Evolutionary conservation across 1,140 invertebrate genomes (phyloP), one percentile per base, ranked within the genome.

Genomic region (Zaprionus inermis): DNA sequence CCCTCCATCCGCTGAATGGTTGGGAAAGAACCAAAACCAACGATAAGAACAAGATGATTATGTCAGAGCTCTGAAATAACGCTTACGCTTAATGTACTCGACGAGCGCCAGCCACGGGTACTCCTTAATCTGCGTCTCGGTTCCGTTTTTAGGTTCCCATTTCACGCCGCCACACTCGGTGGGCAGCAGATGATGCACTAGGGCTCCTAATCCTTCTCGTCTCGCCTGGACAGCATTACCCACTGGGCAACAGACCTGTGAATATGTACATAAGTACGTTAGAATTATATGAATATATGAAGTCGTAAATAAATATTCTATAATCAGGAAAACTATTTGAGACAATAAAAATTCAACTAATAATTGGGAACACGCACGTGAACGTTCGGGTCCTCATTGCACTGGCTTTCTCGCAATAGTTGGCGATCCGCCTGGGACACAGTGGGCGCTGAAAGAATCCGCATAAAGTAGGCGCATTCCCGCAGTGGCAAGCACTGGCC

Each of bases 31-130:
- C 38, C 38, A 16, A 32, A 44, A 58, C 20, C 22, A 38, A 34
- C 0, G 38, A 70, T 63, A 36, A 65, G 38, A 5, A 11, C 16
- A 28, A 18, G 52, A 46, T 28, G 41, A 46, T 49, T 54, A 44
- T n/a, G 38, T n/a, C n/a, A 16, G n/a, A 44, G 38, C 6, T 44
- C 7, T 16, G 38, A 44, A 44, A 16, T 44, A n/a, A n/a, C 22
- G 76, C 76, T 54, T 67, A 92, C 91, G 64, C 59, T 76, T 81
- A 11, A 75, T 81, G 51, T 82, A 91, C 51, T 91, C 90, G 18
- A 96, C 76, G 0, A 95, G 91, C 0, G 93, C 94, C 94, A 95
- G 94, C 95, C 95, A 96, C 0, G 95, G 95, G 79, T 94, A 96
- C 81, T 96, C 95, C 59, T 94, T 94, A 6, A 96, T 92, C 0